Base-by-base conservation (phyloP, 2,888 invertebrate genomes). In the Cryptus armator region DNA sequence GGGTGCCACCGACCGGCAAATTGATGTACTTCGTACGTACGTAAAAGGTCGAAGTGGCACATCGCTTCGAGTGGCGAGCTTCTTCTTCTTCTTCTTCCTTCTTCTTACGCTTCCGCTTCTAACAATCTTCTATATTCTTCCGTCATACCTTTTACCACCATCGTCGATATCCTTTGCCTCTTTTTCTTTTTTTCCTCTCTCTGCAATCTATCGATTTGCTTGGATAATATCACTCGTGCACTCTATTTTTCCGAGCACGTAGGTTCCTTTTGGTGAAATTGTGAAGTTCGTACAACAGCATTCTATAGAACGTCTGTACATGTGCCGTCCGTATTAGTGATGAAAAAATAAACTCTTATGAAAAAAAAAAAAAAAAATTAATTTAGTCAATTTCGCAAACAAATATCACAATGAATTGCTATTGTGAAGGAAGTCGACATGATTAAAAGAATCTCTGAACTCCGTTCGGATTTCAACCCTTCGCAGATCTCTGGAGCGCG, bases 1-100 rank as follows among this genome's bases (percentile, higher is more conserved):
- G 2, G 79, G 62, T 85, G 75, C 77, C 66, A 81, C 82, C 56
- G 64, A 85, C 80, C 83, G 82, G 80, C 74, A 86, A 87, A 87
- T 87, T 87, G 86, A 86, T 85, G 87, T 83, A 80, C 78, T 79
- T 77, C 71, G 81, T 84, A 86, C 78, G 82, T 68, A 70, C 78
- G 81, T 67, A 86, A 86, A 87, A 56, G 83, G 83, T 85, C 83
- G 78, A 74, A 81, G 79, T 82, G 82, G 84, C 66, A 32, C 62
- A 78, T 84, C 81, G 81, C 3, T 85, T 80, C 85, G 83, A 88
- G 84, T 86, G 87, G 81, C 71, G 82, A 29, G 51, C 29, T 44
- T 56, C 24, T 29, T 24, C 67, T 24, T 67, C n/a, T 64, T 5
- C 24, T 29, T 24, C 67, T 24, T 67, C n/a, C 44, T 46, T 16